These are phyloP conservation scores for Chymomyza amoena DNA, from an alignment of 2,888 invertebrate genomes.

Conservation along the genomic window DNA sequence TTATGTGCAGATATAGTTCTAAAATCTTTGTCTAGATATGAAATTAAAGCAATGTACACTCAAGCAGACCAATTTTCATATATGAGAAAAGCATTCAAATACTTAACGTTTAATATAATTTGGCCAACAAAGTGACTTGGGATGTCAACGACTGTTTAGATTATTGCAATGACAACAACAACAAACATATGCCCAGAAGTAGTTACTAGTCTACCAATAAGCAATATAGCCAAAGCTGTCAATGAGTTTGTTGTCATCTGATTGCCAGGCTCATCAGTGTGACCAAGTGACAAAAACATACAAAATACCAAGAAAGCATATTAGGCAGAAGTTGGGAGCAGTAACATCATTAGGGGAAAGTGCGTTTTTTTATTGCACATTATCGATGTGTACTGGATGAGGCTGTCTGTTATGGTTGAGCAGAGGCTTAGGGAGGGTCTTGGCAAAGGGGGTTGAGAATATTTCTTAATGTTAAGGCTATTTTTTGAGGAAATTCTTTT, in stretches of 20 bases:
- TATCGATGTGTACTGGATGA: slow-evolving; percentile 1
- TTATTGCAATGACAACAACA: slow-evolving; percentile 59
- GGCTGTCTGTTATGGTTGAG: not conserved
- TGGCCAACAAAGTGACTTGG: slow-evolving; percentile 61
- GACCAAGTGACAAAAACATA: slow-evolving; percentile 11
- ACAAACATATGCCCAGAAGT: slow-evolving; percentile 33
- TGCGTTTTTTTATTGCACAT: slow-evolving; percentile 23
- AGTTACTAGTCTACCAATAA: not conserved
- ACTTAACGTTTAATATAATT: slow-evolving; percentile 44
- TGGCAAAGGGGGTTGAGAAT: too few relatives aligned
- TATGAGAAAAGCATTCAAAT: slow-evolving; percentile 48
- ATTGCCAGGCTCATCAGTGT: slow-evolving; percentile 23
- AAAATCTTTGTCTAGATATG: slow-evolving; percentile 42
- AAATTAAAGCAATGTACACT: slow-evolving; percentile 59
- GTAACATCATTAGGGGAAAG: slow-evolving; percentile 57
- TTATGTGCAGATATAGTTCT: not conserved
- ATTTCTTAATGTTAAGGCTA: too few relatives aligned
- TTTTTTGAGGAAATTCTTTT: too few relatives aligned
- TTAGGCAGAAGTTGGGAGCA: slow-evolving; percentile 47
- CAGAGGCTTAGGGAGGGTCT: too few relatives aligned
- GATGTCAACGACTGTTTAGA: slow-evolving; percentile 60
- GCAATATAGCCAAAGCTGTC: not conserved
- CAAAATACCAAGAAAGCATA: slow-evolving; percentile 10
- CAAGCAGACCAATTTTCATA: slow-evolving; percentile 24
- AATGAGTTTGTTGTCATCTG: slow-evolving; percentile 1